phyloP scores from a whole-genome alignment of 2,888 invertebrate genomes.

The Odontocerum albicorne region DNA sequence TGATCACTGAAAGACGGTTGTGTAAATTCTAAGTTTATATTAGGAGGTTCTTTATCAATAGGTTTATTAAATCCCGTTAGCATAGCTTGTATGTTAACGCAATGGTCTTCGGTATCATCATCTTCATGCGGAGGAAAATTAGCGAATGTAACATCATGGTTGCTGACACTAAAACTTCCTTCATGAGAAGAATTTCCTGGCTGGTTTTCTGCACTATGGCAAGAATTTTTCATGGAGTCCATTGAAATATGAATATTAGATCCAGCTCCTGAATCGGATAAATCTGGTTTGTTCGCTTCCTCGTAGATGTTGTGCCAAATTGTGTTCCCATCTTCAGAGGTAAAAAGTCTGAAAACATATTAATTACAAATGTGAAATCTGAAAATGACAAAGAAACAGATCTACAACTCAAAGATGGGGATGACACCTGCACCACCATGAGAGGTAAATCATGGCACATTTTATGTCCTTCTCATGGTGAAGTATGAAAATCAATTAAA shows the following conservation, averaged over 20 bases:
- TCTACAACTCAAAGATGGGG: no score
- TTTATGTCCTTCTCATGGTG: no score
- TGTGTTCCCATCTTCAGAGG: constrained; percentile 32
- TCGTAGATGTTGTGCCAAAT: constrained; percentile 35
- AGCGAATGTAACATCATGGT: constrained; percentile 20
- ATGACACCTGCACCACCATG: no score
- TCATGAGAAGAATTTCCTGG: neutral
- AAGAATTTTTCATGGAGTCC: neutral
- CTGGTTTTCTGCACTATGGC: neutral
- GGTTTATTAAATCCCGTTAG: constrained; percentile 8
- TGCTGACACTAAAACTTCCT: neutral
- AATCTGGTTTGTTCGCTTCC: constrained; percentile 30
- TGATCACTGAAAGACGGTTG: constrained; percentile 25
- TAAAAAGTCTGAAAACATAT: constrained; percentile 27
- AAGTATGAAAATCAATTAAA: no score
- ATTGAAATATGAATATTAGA: constrained; percentile 9
- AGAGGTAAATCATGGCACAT: no score
- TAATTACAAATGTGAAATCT: neutral
- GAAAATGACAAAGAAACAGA: no score
- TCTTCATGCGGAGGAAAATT: neutral
- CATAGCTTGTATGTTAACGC: constrained; percentile 20
- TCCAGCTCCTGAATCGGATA: constrained; percentile 19
- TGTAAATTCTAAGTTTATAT: constrained; percentile 15
- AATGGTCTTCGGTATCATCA: constrained; percentile 27
- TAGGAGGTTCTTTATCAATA: constrained; percentile 9